Evolutionary conservation across 2,797 vertebrate genomes (phyloP), one percentile per base, ranked within the genome.

Genomic region (Champsocephalus esox): DNA sequence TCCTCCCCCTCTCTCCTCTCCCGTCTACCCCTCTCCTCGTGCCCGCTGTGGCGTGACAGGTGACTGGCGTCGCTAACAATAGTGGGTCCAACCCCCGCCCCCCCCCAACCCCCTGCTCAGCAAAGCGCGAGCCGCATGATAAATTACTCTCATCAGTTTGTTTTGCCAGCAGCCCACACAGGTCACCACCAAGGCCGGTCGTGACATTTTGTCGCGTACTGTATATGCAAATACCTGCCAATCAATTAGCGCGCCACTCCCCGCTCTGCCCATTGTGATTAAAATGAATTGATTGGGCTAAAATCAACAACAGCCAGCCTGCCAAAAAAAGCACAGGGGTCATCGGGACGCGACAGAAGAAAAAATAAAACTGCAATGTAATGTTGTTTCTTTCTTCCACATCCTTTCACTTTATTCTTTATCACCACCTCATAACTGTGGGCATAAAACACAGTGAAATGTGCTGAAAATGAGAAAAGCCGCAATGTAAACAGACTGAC

Each of bases 171-270:
- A 94, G 91, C 87, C 85, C 87, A 86, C 92, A 90, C 89, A 92
- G 92, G 95, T 96, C 89, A 95, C 79, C 89, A 77, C 80, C 86
- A 90, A 95, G 94, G 92, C 94, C 93, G 87, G 89, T 86, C 89
- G 80, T 90, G 91, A 94, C 85, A 93, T 92, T 92, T 95, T 91
- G 90, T 94, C 90, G 84, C 69, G 21, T 88, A 92, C 92, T 94
- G 90, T 93, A 94, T 90, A 93, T 95, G 93, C 93, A 96, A 96
- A 95, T 94, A 95, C 89, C 88, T 93, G 90, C 90, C 88, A 92
- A 96, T 96, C 95, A 95, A 94, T 96, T 96, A 96, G 94, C 79
- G 71, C 75, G 72, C 70, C 6, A 58, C 83, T 84, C 61, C 83
- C 86, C n/a, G 69, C 62, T 60, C 93, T 91, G 88, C 78, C 88